Evolutionary conservation across 2,113 vertebrate species (phyloP), one percentile per base, ranked within the genome.

Genomic region (Ctenomys sociabilis): DNA sequence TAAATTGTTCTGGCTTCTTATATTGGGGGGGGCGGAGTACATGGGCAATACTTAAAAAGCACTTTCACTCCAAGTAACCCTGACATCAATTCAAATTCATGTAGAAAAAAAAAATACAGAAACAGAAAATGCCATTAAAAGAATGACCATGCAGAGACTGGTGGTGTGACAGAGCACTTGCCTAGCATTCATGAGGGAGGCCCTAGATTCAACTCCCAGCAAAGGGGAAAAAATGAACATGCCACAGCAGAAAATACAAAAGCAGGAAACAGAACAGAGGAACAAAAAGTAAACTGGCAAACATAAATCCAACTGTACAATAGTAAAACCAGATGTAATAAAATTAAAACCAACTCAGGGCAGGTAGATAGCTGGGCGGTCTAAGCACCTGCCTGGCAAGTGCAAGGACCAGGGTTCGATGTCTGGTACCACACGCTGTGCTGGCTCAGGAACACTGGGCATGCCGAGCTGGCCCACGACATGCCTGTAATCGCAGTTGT

Each of bases 21-120:
- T 77, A 17, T 43, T 83, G 52, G 17, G 35, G 26, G n/a, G n/a
- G n/a, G n/a, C n/a, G n/a, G 93, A 95, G 77, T 10, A 59, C 64
- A 11, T 40, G 43, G 30, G 64, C 26, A 63, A 77, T 59, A 32
- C 72, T 45, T 43, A 75, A 80, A 77, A 64, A 57, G 14, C 52
- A 54, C 52, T 22, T 21, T 21, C 6, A 85, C 22, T 64, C 75
- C 32, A 88, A 91, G 43, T 89, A 87, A 66, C 10, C 30, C 37
- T 73, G 70, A 73, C 17, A 90, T 81, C 78, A 83, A 88, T 64
- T 49, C 35, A 49, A 90, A 95, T 64, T 40, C 84, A 87, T 19
- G 37, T 63, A 2, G 3, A 61, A 40, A 81, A 86, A 57, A 77
- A 13, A 81, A 86, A 64, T n/a, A 72, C n/a, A 32, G 54, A 12